Percentiles rank a stretch among this genome's conserved stretches.
These are phyloP conservation scores for Chiloscyllium plagiosum DNA, from an alignment of 2,113 vertebrate species.

Conservation along the genomic window DNA sequence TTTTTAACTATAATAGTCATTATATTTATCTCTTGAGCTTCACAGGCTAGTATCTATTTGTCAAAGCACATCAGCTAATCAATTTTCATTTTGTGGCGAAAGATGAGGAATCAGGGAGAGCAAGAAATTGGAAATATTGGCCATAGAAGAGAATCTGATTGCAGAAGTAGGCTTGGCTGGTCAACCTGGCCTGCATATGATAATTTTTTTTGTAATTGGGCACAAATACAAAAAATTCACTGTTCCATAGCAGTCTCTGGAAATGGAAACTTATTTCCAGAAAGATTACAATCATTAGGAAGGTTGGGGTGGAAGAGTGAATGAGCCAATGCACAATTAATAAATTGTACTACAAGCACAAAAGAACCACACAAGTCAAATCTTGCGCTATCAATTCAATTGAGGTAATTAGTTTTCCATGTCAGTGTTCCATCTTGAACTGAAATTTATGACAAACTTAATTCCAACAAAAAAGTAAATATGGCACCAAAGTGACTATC, in stretches of 20 bases:
- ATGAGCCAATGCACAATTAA: not conserved
- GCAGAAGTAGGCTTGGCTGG: not conserved
- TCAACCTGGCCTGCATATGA: not conserved
- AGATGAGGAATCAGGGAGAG: not conserved
- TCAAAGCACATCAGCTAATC: not conserved
- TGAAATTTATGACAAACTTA: not conserved
- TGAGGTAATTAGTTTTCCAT: not conserved
- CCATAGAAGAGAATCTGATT: not conserved
- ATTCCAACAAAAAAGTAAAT: not conserved
- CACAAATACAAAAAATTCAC: not conserved
- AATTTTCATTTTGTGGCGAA: not conserved
- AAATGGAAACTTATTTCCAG: not conserved
- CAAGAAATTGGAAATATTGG: not conserved
- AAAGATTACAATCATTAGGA: not conserved
- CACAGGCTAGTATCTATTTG: not conserved
- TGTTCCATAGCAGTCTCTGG: not conserved
- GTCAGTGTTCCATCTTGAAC: not conserved
- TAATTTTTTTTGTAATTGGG: not conserved
- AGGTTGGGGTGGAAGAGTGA: not conserved
- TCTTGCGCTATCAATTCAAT: not conserved
- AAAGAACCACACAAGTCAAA: not conserved
- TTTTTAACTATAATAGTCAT: not conserved
- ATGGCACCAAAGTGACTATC: not conserved
- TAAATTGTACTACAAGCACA: not conserved
- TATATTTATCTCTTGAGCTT: not conserved